Evolutionary conservation across 53 echinoderm and acorn worm species (phyloP).

Genomic region (Henricia sp.): DNA sequence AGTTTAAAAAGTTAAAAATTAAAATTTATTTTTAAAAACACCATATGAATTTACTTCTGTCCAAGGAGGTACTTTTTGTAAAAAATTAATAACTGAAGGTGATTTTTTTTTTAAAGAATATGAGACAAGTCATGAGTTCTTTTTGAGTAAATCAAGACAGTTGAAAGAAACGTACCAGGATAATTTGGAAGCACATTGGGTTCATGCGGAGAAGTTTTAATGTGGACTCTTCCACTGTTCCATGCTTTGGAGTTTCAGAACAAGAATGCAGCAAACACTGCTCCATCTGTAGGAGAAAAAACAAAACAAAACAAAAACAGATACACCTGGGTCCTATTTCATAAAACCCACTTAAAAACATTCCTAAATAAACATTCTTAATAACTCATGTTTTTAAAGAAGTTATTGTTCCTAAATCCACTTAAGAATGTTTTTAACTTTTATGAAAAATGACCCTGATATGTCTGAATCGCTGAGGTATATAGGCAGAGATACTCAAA

Average conservation of each 20-base stretch:
- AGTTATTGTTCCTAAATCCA: too few relatives aligned
- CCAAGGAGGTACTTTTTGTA: too few relatives aligned
- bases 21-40: too few relatives aligned
- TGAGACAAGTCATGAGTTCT: not conserved
- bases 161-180: constrained; percentile 16
- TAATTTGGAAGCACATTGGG: constrained; percentile 6
- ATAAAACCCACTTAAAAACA: too few relatives aligned
- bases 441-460: too few relatives aligned
- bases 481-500: too few relatives aligned
- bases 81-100: too few relatives aligned
- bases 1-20: too few relatives aligned
- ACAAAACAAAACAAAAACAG: not conserved
- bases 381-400: not conserved
- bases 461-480: too few relatives aligned
- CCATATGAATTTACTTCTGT: too few relatives aligned
- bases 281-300: constrained; percentile 35
- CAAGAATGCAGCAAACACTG: constrained; percentile 33
- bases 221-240: not conserved
- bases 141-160: not conserved
- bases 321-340: too few relatives aligned
- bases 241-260: not conserved
- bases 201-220: not conserved
- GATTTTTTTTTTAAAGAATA: not conserved
- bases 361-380: not conserved
- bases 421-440: too few relatives aligned